phyloP scores from a whole-genome alignment of 1,140 invertebrate species.

The Papilio polytes region DNA sequence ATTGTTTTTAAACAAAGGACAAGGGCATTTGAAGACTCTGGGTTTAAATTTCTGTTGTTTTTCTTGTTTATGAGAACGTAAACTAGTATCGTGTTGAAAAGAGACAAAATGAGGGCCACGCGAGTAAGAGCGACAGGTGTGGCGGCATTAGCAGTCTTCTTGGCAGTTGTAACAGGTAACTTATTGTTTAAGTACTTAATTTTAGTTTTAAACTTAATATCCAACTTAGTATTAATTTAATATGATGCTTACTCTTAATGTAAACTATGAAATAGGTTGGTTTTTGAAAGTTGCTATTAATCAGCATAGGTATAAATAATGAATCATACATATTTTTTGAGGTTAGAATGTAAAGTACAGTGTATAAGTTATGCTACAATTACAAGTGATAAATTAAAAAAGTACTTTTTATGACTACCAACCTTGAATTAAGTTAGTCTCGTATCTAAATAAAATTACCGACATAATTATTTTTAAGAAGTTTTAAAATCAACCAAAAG shows the following conservation, averaged over 20 bases:
- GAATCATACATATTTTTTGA: constrained; percentile 56
- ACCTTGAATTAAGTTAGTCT: not conserved
- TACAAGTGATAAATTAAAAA: constrained; percentile 12
- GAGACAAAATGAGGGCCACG: constrained; percentile 76
- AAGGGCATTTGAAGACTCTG: constrained; percentile 63
- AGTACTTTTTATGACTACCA: constrained; percentile 23
- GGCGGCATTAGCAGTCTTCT: constrained; percentile 72
- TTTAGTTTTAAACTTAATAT: constrained; percentile 47
- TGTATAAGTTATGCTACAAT: constrained; percentile 3
- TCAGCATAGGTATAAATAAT: constrained; percentile 42
- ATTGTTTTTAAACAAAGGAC: constrained; percentile 72
- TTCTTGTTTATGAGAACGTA: constrained; percentile 67
- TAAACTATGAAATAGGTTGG: not conserved
- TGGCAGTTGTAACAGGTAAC: constrained; percentile 78
- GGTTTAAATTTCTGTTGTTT: constrained; percentile 73
- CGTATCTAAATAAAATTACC: not conserved
- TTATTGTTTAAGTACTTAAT: constrained; percentile 48
- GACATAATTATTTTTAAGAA: too few species aligned
- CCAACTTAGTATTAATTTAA: constrained; percentile 26
- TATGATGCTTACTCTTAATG: not conserved
- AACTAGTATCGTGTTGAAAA: constrained; percentile 69
- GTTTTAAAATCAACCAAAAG: not conserved
- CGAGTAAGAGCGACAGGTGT: constrained; percentile 77
- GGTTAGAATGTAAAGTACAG: constrained; percentile 53
- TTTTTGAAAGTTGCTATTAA: constrained; percentile 53